phyloP scores from a whole-genome alignment of 1,140 invertebrate genomes.

The Rhizoglyphus robini region DNA sequence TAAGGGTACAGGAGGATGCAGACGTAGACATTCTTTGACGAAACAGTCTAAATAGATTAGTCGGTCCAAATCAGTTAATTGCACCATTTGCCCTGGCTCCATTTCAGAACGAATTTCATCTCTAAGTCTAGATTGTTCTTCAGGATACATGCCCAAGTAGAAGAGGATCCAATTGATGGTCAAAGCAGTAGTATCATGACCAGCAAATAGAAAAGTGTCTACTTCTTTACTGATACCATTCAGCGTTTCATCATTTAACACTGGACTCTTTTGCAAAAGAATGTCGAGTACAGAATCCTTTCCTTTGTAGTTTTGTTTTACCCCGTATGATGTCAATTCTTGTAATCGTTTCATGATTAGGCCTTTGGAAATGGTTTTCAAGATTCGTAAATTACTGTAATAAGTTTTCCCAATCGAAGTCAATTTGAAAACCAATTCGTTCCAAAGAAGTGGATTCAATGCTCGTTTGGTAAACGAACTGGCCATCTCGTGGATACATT shows the following conservation, averaged over 20 bases:
- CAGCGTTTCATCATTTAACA: constrained; percentile 13
- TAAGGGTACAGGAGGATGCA: constrained; percentile 34
- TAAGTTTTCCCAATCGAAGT: constrained; percentile 20
- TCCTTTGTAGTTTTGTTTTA: no score
- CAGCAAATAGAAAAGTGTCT: constrained; percentile 32
- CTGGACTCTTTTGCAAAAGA: not conserved
- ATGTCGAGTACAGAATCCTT: no score
- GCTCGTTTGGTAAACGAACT: constrained; percentile 20
- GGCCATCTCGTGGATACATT: constrained; percentile 34
- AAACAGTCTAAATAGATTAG: constrained; percentile 54
- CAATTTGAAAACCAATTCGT: constrained; percentile 19
- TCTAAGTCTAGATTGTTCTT: constrained; percentile 61
- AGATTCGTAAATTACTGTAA: constrained; percentile 49
- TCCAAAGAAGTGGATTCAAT: constrained; percentile 24
- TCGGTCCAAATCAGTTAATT: constrained; percentile 42
- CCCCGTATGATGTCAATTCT: no score
- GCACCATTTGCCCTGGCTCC: not conserved
- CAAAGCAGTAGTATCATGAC: constrained; percentile 26
- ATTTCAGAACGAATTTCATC: constrained; percentile 56
- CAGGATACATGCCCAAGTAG: constrained; percentile 55
- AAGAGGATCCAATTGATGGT: constrained; percentile 46
- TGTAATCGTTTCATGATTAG: not conserved
- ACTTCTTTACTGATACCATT: constrained; percentile 31
- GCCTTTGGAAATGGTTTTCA: constrained; percentile 45
- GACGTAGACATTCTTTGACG: constrained; percentile 47